Evolutionary conservation across 2,888 invertebrate species (phyloP).

Genomic region (Caenorhabditis zanzibari): DNA sequence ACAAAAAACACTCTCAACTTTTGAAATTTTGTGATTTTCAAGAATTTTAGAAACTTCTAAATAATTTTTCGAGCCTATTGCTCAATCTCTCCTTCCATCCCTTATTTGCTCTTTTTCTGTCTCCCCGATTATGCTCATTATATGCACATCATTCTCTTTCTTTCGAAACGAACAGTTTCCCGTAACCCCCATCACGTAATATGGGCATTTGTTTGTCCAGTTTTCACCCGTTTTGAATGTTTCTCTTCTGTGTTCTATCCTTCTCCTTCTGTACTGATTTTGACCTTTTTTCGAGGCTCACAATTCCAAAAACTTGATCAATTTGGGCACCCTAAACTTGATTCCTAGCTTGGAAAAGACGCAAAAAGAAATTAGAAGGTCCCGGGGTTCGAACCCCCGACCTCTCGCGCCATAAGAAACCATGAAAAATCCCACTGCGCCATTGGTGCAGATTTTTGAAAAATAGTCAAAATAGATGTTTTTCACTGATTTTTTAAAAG

Average conservation of each 20-base stretch:
- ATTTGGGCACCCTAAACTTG: neutral
- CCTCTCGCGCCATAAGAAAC: neutral
- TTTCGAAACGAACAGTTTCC: constrained; percentile 2
- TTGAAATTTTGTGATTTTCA: too few species aligned
- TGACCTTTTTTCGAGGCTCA: neutral
- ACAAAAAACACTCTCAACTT: too few species aligned
- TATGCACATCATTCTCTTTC: constrained; percentile 14
- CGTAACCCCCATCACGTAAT: neutral
- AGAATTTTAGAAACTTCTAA: too few species aligned
- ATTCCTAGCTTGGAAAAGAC: too few species aligned
- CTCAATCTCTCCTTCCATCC: neutral
- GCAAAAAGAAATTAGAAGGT: neutral
- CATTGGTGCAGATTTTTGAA: neutral
- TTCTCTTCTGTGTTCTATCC: neutral
- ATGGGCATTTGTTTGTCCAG: neutral
- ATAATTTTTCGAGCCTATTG: neutral
- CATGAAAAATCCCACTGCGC: constrained; percentile 4
- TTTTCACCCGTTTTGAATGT: constrained; percentile 3
- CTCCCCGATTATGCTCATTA: constrained; percentile 34
- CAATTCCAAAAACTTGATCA: neutral
- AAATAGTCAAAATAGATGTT: neutral
- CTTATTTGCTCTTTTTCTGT: constrained; percentile 9
- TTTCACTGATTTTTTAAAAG: neutral
- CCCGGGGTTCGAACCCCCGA: neutral
- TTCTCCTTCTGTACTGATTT: constrained; percentile 10